A percentile compares a stretch with the other conserved stretches of the same genome.
These are phyloP conservation scores for Hypsopygia costalis DNA, from an alignment of 2,888 invertebrate genomes.

Conservation along the genomic window DNA sequence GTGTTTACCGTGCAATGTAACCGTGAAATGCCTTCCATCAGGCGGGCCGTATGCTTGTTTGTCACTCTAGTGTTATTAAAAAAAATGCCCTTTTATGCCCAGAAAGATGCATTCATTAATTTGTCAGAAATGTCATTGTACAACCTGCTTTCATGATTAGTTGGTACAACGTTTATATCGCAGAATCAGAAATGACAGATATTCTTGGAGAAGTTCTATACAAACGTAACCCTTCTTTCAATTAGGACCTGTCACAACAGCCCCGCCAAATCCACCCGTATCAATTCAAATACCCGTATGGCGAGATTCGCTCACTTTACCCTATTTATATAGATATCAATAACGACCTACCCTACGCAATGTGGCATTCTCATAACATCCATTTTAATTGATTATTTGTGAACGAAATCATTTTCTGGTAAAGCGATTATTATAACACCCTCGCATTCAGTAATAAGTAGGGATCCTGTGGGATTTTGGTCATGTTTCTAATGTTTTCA, in stretches of 20 bases:
- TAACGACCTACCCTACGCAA: conserved; percentile 57
- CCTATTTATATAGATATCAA: conserved; percentile 76
- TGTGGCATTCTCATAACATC: conserved; percentile 49
- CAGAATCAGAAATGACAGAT: no score
- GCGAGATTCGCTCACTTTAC: conserved; percentile 66
- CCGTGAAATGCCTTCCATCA: no score
- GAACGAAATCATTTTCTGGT: conserved; percentile 56
- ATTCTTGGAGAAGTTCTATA: neutral
- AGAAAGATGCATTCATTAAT: no score
- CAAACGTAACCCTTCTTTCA: conserved; percentile 26
- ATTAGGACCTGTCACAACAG: conserved; percentile 58
- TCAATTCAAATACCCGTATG: conserved; percentile 67
- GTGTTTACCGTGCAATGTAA: no score
- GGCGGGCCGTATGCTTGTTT: conserved; percentile 1
- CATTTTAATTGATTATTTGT: conserved; percentile 72
- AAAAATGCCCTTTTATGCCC: no score
- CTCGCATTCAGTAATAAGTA: conserved; percentile 27
- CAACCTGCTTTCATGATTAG: no score
- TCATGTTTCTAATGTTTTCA: conserved; percentile 12
- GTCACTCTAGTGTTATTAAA: no score
- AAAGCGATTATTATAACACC: conserved; percentile 41
- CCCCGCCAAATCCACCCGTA: conserved; percentile 59
- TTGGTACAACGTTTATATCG: no score
- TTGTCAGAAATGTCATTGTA: no score
- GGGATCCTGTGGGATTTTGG: conserved; percentile 23